Base-by-base conservation (phyloP, 2,888 invertebrate genomes). In the Biston betularia region DNA sequence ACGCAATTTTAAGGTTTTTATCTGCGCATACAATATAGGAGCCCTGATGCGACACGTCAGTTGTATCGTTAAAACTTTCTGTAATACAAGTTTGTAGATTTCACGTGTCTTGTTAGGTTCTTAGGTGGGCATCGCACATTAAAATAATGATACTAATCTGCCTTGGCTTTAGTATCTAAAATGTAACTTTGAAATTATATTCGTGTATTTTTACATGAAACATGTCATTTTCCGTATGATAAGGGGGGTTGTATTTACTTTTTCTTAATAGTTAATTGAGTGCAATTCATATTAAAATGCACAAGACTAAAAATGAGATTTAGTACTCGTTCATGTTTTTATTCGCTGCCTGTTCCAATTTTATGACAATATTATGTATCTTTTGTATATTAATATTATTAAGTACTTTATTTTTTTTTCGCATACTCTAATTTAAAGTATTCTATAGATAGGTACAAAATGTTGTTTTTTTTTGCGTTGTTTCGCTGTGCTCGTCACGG, bases 331-430 rank as follows among this genome's bases (percentile, higher is more conserved):
- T 50, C n/a, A 6, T 52, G 35, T 6, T 33, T 14, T 34, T 34
- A 35, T 48, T 48, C 6, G 50, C 33, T 33, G 33, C 12, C 34
- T 52, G 12, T 52, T 52, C 52, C 38, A 52, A 49, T 11, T 8
- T 52, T 52, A 38, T 38, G 52, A 52, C 38, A 52, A 52, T 52
- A 38, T 38, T 52, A 52, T 52, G 35, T 54, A 54, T 24, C 7
- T 42, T 15, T 11, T 52, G n/a, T n/a, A 38, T 38, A 11, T 44
- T 44, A 11, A 8, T 42, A 12, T 11, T 11, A 12, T 53, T 15
- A 40, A 11, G 53, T 53, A 15, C 24, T 53, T 53, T 24, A 24
- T n/a, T 34, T 7, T 49, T 6, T 12, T 10, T 33, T 49, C 35
- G 38, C 11, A n/a, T 42, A 40, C 12, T 11, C 12, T 54, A 24